Base-by-base conservation (phyloP, 1,140 invertebrate species). In the Charaxes varanes region DNA sequence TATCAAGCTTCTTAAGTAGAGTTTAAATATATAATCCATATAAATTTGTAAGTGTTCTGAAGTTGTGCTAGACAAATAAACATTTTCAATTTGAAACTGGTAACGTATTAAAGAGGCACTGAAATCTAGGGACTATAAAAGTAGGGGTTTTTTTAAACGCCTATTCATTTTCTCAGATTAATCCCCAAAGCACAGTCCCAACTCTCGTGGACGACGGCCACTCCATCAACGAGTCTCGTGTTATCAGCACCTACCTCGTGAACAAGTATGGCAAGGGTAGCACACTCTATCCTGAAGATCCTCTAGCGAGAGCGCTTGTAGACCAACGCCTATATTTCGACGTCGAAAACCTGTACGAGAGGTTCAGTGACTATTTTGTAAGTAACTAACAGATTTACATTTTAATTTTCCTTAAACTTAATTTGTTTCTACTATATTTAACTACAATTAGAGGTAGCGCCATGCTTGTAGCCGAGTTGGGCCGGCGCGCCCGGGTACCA, bases 281-380 rank as follows among this genome's bases (percentile, higher is more conserved):
- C 64, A 77, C 84, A 1, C 76, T 94, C 4, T 94, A 94, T 64
- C 93, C 93, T 0, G 91, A 90, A 51, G 90, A 93, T 18, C 84
- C 90, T 0, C 88, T 90, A 46, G 86, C 88, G 34, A 78, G 92
- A 5, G 92, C 91, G 1, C 0, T 90, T 0, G 89, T 94, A 2
- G 89, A 94, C 60, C 89, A 91, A 51, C 86, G 90, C 38, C 73
- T 94, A 1, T 91, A 90, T 65, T 94, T 94, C 66, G 92, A 94
- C 57, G 76, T 89, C n/a, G 90, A 88, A 22, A 89, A 86, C 1
- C 70, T 94, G 1, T 92, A 91, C 64, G 72, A 86, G 35, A 68
- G 88, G 49, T 89, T 92, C 41, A 69, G 60, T 8, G 88, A 90
- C 16, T 89, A 89, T 54, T 79, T 81, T 44, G 77, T 81, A 51